A percentile compares a stretch with the other conserved stretches of the same genome.
Conservation (phyloP, 2,113 vertebrate genomes). For the Macroglossus sobrinus region DNA sequence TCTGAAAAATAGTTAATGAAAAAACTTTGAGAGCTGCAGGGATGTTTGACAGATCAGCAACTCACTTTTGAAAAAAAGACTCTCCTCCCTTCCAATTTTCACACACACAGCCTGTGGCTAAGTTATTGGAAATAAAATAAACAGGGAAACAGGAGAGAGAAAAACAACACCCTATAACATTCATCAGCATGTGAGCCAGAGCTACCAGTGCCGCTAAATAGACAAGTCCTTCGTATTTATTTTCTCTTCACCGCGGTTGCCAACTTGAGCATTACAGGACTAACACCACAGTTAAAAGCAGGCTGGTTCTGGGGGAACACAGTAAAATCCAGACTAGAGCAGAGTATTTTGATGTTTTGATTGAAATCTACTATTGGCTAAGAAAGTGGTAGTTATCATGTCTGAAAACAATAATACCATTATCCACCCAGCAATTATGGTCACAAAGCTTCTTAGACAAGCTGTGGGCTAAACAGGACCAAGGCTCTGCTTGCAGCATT, state of each 20-base stretch:
- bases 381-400: background rate
- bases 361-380: background rate
- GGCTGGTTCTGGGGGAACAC: background rate
- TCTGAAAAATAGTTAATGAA: slow-evolving; percentile 46
- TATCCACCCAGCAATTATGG: background rate
- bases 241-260: background rate
- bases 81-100: slow-evolving; percentile 13
- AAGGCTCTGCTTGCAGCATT: background rate
- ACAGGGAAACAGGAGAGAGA: background rate
- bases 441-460: background rate
- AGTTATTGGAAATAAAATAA: slow-evolving; percentile 69
- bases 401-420: slow-evolving; percentile 18
- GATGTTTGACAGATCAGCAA: slow-evolving; percentile 58
- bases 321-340: background rate
- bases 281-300: background rate
- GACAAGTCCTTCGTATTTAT: background rate
- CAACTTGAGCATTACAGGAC: background rate
- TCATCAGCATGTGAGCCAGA: slow-evolving; percentile 27
- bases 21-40: slow-evolving; percentile 39
- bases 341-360: slow-evolving; percentile 5
- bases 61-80: slow-evolving; percentile 63
- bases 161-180: slow-evolving; percentile 4
- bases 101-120: slow-evolving; percentile 29
- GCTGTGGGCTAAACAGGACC: background rate
- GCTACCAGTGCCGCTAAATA: background rate